These are phyloP conservation scores for Uropsilus gracilis DNA, from an alignment of 2,113 vertebrate species.

Conservation along the genomic window DNA sequence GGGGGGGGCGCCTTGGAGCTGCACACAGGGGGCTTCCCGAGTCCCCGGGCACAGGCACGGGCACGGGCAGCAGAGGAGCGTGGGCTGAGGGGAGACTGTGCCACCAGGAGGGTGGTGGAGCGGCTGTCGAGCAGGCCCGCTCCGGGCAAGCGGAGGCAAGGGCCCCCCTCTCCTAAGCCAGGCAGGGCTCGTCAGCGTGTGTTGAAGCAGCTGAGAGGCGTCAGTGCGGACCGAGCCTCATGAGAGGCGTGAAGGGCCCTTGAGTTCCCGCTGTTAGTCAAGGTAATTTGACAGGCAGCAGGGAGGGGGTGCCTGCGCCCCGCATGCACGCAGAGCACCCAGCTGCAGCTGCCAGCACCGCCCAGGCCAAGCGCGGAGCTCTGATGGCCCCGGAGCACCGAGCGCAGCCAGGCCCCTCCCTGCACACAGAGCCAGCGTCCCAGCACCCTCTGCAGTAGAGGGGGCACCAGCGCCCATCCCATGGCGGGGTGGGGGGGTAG, in stretches of 20 bases:
- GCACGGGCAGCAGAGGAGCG: not conserved
- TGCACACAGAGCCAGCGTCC: not conserved
- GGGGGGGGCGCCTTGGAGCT: not conserved
- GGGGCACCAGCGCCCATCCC: not conserved
- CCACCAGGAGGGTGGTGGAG: not conserved
- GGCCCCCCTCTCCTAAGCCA: not conserved
- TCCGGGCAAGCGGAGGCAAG: conserved; percentile 22
- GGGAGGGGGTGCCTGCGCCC: not conserved
- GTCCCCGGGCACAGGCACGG: not conserved
- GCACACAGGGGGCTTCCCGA: not conserved
- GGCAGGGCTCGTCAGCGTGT: not conserved
- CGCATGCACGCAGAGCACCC: not conserved
- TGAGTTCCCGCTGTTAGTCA: not conserved
- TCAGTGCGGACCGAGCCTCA: not conserved
- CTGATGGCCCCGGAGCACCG: not conserved
- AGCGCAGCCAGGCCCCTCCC: not conserved
- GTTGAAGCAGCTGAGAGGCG: conserved; percentile 8
- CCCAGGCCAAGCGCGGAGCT: not conserved
- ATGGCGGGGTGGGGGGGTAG: not conserved
- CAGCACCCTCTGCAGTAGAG: not conserved
- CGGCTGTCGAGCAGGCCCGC: not conserved
- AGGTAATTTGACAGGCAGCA: conserved; percentile 48
- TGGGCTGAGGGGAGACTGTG: not conserved
- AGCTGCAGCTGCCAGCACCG: not conserved
- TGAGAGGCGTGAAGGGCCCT: conserved; percentile 64